phyloP scores from a whole-genome alignment of 1,140 invertebrate genomes.

The Achatina immaculata region DNA sequence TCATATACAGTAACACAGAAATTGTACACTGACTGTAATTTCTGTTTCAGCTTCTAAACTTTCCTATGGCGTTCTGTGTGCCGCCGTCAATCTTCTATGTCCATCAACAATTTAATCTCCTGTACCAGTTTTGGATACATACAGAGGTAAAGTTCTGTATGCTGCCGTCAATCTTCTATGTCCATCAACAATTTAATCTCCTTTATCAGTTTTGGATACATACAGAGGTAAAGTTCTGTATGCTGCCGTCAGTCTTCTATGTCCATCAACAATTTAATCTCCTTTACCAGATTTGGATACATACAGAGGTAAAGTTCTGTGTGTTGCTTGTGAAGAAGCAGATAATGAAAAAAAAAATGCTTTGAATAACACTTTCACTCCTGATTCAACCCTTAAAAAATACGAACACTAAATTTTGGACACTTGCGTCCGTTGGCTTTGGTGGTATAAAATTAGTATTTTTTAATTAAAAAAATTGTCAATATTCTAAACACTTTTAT shows the following conservation, averaged over 20 bases:
- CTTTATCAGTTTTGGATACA: constrained; percentile 95
- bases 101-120: constrained; percentile 87
- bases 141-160: constrained; percentile 83
- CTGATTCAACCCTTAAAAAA: no score
- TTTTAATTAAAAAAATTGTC: no score
- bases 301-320: constrained; percentile 83
- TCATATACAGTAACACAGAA: no score
- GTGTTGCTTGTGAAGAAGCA: constrained; percentile 79
- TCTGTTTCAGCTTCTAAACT: constrained; percentile 82
- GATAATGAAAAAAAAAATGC: background rate
- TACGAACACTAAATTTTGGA: no score
- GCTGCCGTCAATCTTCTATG: constrained; percentile 86
- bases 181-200: constrained; percentile 88
- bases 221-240: constrained; percentile 81
- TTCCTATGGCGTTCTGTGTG: constrained; percentile 85
- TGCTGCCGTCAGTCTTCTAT: constrained; percentile 87
- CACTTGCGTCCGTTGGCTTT: no score
- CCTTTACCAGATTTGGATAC: constrained; percentile 93
- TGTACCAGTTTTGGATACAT: constrained; percentile 95
- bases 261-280: constrained; percentile 89
- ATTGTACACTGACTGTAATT: no score
- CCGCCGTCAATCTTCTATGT: constrained; percentile 87
- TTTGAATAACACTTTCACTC: background rate
- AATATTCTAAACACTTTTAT: no score
- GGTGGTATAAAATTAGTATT: no score